These are phyloP conservation scores for Aphelenchoides besseyi DNA, from an alignment of 1,140 invertebrate species.

Conservation along the genomic window DNA sequence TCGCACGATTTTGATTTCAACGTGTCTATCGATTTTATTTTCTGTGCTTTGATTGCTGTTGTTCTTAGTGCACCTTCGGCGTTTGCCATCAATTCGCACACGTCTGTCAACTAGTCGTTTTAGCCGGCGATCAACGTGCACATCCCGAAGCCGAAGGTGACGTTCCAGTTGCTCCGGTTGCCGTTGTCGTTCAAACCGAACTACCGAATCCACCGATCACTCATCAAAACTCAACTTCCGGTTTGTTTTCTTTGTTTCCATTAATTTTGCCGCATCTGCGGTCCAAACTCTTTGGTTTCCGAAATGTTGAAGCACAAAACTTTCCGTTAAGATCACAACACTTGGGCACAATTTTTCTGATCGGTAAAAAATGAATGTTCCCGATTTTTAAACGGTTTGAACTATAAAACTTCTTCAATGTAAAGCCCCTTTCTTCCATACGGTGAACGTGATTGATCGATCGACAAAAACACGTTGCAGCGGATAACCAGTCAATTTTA, in stretches of 20 bases:
- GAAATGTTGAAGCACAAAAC: not conserved
- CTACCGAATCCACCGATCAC: not conserved
- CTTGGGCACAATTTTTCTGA: too few species aligned
- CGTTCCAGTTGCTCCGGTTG: not conserved
- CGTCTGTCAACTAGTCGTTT: constrained; percentile 26
- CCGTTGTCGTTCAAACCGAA: not conserved
- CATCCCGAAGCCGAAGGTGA: constrained; percentile 53
- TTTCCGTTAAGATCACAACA: not conserved
- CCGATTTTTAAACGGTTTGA: too few species aligned
- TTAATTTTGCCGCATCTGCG: not conserved
- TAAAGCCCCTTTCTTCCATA: not conserved
- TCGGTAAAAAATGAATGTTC: too few species aligned
- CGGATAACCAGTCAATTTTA: not conserved
- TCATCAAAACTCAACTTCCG: not conserved
- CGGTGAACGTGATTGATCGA: not conserved
- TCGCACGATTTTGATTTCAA: not conserved
- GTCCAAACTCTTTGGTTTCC: not conserved
- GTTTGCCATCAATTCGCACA: not conserved
- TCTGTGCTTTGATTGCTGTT: constrained; percentile 20
- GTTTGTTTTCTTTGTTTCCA: constrained; percentile 17
- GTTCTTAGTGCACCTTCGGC: not conserved
- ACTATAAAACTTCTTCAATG: too few species aligned
- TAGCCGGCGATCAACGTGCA: constrained; percentile 57
- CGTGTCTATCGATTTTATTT: not conserved
- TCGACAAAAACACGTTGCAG: not conserved